Percentiles rank a stretch among this genome's conserved stretches.
Conservation (phyloP, 92 coral and sea anemone species). For the Porites lobata region DNA sequence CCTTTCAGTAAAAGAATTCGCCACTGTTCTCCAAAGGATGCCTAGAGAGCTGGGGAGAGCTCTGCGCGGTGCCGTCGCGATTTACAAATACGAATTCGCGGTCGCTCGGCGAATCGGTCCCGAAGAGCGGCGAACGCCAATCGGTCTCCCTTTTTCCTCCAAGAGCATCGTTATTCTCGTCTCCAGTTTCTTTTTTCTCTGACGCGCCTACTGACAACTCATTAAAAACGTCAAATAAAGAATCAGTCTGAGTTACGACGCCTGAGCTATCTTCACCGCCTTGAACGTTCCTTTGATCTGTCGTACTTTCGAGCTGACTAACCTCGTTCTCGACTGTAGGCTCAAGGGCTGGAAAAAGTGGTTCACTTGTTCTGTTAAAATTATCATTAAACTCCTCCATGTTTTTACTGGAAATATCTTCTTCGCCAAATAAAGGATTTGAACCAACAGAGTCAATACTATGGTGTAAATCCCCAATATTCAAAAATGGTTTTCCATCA, state of each 20-base stretch:
- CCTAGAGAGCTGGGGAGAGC: constrained; percentile 43
- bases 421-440: constrained; percentile 21
- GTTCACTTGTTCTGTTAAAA: not conserved
- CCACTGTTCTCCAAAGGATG: constrained; percentile 74
- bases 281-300: not conserved
- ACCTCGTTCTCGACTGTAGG: not conserved
- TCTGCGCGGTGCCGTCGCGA: constrained; percentile 84
- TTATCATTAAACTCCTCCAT: not conserved
- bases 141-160: not conserved
- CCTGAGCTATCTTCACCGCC: not conserved
- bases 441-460: not conserved
- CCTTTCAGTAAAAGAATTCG: constrained; percentile 20
- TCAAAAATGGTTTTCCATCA: not conserved
- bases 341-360: not conserved
- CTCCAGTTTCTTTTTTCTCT: not conserved
- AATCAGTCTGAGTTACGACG: not conserved
- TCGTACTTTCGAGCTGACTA: not conserved
- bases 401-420: not conserved
- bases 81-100: constrained; percentile 86
- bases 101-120: not conserved
- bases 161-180: not conserved
- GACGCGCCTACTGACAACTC: not conserved
- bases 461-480: not conserved
- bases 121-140: not conserved
- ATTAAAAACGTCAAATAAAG: not conserved